These are phyloP conservation scores for Asbolus verrucosus DNA, from an alignment of 1,140 invertebrate species.

Conservation along the genomic window DNA sequence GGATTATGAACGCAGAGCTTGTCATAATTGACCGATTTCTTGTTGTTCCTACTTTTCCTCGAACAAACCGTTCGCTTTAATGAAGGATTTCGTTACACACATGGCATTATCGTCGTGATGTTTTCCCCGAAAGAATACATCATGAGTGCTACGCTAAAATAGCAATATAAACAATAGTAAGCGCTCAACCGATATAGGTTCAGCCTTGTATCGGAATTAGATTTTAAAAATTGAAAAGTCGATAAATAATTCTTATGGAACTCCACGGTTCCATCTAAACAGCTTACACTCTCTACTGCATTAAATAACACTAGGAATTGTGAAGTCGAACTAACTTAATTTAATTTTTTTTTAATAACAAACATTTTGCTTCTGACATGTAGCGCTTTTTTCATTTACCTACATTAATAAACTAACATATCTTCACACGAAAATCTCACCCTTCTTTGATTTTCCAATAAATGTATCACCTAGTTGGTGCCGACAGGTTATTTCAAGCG, in stretches of 20 bases:
- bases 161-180: slow-evolving; percentile 39
- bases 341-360: slow-evolving; percentile 27
- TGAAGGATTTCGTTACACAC: background rate
- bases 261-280: slow-evolving; percentile 38
- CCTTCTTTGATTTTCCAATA: slow-evolving; percentile 34
- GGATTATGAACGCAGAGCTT: slow-evolving; percentile 9
- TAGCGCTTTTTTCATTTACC: slow-evolving; percentile 10
- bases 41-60: background rate
- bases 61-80: background rate
- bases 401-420: slow-evolving; percentile 3
- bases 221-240: slow-evolving; percentile 43
- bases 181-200: slow-evolving; percentile 38
- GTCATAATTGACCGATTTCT: slow-evolving; percentile 4
- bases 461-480: background rate
- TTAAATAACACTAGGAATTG: slow-evolving; percentile 30
- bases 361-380: slow-evolving; percentile 19
- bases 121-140: slow-evolving; percentile 16
- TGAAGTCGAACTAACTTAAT: slow-evolving; percentile 34
- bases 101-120: background rate
- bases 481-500: slow-evolving; percentile 1
- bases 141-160: slow-evolving; percentile 16
- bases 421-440: slow-evolving; percentile 7
- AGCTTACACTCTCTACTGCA: slow-evolving; percentile 39
- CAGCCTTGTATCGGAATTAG: slow-evolving; percentile 38
- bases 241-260: slow-evolving; percentile 42